A percentile compares a stretch with the other conserved stretches of the same genome.
Conservation (phyloP, 2,888 invertebrate species). For the Coenonympha glycerion region DNA sequence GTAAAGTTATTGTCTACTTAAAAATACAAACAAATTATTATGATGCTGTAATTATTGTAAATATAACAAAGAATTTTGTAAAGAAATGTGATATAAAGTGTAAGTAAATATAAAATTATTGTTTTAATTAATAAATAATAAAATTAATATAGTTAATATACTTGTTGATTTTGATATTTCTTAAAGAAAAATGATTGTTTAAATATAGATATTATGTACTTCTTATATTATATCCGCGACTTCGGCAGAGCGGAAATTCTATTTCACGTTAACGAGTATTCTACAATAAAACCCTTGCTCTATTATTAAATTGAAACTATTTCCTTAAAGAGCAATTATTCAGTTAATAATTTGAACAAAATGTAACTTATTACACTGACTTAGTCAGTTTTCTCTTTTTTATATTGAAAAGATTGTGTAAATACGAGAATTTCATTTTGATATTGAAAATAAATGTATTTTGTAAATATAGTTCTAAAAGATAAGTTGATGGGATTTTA, state of each 20-base stretch:
- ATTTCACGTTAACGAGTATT: too few relatives aligned
- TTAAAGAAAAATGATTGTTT: constrained; percentile 11
- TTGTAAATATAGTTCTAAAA: constrained; percentile 20
- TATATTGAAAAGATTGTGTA: constrained; percentile 18
- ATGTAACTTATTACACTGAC: too few relatives aligned
- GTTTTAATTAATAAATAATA: too few relatives aligned
- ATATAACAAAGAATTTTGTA: constrained; percentile 40
- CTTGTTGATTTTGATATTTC: constrained; percentile 16
- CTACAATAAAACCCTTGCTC: too few relatives aligned
- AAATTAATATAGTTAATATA: too few relatives aligned
- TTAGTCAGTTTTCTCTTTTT: too few relatives aligned
- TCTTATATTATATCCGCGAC: too few relatives aligned
- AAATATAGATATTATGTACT: too few relatives aligned
- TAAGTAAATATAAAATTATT: constrained; percentile 32
- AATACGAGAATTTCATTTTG: constrained; percentile 16
- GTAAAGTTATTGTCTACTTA: not conserved
- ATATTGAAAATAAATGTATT: constrained; percentile 9
- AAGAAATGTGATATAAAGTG: constrained; percentile 55
- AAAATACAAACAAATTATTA: constrained; percentile 14
- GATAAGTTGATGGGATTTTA: constrained; percentile 24
- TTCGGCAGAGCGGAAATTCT: too few relatives aligned
- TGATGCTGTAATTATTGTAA: constrained; percentile 29
- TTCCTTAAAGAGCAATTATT: too few relatives aligned
- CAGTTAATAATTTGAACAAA: too few relatives aligned
- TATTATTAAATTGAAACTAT: too few relatives aligned